Evolutionary conservation across 2,113 vertebrate species (phyloP).

Genomic region (Apus apus): DNA sequence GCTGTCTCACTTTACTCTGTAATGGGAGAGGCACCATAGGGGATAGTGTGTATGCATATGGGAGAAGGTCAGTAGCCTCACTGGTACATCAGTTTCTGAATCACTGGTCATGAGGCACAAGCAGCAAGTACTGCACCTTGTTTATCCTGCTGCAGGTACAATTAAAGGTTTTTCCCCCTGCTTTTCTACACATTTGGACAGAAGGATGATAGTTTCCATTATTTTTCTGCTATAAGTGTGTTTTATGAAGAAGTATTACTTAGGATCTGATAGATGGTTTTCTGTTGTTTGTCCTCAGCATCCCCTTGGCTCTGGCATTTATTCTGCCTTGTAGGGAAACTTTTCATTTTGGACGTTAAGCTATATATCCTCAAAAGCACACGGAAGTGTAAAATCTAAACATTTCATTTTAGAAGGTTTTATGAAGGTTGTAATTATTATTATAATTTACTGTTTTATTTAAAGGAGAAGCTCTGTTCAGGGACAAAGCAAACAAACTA

Average conservation of each 20-base stretch:
- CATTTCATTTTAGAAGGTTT: not conserved
- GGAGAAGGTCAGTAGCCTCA: not conserved
- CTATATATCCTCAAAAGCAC: not conserved
- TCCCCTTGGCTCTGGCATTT: not conserved
- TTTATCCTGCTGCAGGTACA: not conserved
- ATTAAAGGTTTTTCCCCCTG: not conserved
- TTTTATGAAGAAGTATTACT: not conserved
- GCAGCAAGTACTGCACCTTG: not conserved
- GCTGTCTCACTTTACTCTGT: not conserved
- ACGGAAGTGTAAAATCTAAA: not conserved
- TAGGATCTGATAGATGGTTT: not conserved
- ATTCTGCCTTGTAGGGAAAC: not conserved
- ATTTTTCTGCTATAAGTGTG: not conserved
- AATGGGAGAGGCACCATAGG: not conserved
- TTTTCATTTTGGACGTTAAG: not conserved
- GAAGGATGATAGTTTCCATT: accelerated
- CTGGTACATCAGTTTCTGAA: not conserved
- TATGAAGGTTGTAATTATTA: not conserved
- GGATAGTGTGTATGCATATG: accelerated
- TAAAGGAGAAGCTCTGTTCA: not conserved
- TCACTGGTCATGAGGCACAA: not conserved
- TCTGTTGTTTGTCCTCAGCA: not conserved
- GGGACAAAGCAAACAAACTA: not conserved
- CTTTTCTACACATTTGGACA: not conserved
- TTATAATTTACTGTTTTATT: not conserved